These are phyloP conservation scores for Sandelia bainsii DNA, from an alignment of 2,797 vertebrate genomes.

Conservation along the genomic window DNA sequence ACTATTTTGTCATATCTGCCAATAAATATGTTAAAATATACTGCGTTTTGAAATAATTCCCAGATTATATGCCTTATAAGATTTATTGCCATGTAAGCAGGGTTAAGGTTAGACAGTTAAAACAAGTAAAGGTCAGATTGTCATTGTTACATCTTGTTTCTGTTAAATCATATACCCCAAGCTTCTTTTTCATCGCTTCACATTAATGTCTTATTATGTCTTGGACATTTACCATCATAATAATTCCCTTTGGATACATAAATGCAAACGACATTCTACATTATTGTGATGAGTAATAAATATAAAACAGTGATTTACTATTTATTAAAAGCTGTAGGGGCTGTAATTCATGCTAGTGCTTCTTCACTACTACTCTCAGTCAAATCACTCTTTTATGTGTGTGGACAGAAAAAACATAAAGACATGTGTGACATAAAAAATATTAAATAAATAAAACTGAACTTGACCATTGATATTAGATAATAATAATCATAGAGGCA, in stretches of 20 bases:
- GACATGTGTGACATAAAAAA: background rate
- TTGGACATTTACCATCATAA: background rate
- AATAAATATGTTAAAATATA: no score
- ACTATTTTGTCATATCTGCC: no score
- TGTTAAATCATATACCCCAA: background rate
- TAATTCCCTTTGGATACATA: background rate
- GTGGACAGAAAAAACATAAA: slow-evolving; percentile 12
- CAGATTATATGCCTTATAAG: background rate
- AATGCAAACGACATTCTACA: background rate
- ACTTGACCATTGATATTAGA: background rate
- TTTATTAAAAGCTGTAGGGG: slow-evolving; percentile 7
- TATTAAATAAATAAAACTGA: background rate
- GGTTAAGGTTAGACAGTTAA: background rate
- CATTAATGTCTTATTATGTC: background rate
- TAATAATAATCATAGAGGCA: background rate
- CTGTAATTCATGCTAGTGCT: background rate
- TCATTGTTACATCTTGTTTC: background rate
- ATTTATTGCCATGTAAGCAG: no score
- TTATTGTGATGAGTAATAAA: background rate
- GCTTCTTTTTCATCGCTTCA: background rate
- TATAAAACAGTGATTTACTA: background rate
- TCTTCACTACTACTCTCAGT: background rate
- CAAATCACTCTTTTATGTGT: background rate
- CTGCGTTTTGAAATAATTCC: background rate
- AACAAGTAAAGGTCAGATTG: background rate